A percentile compares a stretch with the other conserved stretches of the same genome.
Conservation (phyloP, 2,113 vertebrate genomes). For the Engystomops pustulosus region DNA sequence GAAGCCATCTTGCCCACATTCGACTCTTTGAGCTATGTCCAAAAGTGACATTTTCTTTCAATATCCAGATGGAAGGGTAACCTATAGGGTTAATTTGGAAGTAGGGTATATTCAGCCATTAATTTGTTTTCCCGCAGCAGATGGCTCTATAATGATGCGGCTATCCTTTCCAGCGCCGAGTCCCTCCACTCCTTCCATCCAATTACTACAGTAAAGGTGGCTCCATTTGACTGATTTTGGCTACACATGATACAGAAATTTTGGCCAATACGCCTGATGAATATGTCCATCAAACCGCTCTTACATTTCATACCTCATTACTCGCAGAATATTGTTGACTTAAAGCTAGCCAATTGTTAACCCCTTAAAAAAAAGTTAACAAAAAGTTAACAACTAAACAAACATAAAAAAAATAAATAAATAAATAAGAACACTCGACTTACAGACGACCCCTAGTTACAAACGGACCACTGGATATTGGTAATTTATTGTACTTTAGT, state of each 20-base stretch:
- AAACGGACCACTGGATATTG: too few species aligned
- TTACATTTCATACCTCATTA: not conserved
- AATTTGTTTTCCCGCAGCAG: constrained; percentile 24
- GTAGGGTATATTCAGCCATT: constrained; percentile 13
- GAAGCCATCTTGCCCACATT: not conserved
- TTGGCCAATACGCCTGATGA: constrained; percentile 6
- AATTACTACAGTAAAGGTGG: constrained; percentile 11
- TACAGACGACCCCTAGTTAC: too few species aligned
- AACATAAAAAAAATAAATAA: too few species aligned
- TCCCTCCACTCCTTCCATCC: not conserved
- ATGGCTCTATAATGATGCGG: constrained; percentile 32
- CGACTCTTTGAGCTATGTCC: not conserved
- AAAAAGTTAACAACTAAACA: too few species aligned
- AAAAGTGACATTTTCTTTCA: not conserved
- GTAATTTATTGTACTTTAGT: too few species aligned
- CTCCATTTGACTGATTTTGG: not conserved
- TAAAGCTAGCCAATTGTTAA: not conserved
- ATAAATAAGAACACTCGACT: too few species aligned
- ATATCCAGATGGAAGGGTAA: not conserved
- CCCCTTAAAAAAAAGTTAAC: not conserved
- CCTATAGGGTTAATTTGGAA: constrained; percentile 13
- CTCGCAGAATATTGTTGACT: not conserved
- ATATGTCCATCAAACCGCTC: constrained; percentile 2
- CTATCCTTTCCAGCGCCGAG: not conserved
- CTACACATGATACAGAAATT: not conserved